Evolutionary conservation across 2,113 vertebrate species (phyloP).

Genomic region (Craseonycteris thonglongyai): DNA sequence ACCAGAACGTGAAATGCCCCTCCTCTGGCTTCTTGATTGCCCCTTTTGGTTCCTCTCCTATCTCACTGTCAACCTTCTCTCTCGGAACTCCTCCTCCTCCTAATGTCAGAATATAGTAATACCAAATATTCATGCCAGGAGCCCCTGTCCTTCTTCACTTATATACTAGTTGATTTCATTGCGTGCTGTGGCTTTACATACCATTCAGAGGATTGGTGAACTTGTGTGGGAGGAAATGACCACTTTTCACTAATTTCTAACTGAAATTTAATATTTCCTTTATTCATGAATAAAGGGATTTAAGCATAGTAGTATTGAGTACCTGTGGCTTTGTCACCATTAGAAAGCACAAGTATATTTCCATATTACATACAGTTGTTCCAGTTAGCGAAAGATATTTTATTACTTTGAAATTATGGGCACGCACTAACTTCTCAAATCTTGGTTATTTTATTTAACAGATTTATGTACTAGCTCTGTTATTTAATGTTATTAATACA

Average conservation of each 20-base stretch:
- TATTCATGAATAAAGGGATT: neutral
- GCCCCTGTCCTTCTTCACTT: neutral
- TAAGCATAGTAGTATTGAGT: neutral
- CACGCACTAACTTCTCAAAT: neutral
- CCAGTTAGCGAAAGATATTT: neutral
- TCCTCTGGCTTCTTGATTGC: neutral
- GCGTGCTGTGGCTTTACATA: neutral
- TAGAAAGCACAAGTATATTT: neutral
- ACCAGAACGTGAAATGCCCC: too few relatives aligned
- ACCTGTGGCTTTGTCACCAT: neutral
- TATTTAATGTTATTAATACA: neutral
- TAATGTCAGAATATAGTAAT: neutral
- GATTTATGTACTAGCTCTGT: neutral
- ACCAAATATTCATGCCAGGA: neutral
- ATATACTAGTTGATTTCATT: neutral
- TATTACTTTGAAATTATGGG: neutral
- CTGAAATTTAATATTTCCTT: neutral
- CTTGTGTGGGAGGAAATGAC: neutral
- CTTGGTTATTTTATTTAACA: neutral
- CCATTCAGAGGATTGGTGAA: neutral
- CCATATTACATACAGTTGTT: neutral
- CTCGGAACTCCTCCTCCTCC: neutral
- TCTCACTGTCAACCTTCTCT: neutral
- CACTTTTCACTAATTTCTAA: neutral
- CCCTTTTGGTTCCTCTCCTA: neutral